These are phyloP conservation scores for Anolis apletophallus DNA, from an alignment of 2,797 vertebrate genomes.

Conservation along the genomic window DNA sequence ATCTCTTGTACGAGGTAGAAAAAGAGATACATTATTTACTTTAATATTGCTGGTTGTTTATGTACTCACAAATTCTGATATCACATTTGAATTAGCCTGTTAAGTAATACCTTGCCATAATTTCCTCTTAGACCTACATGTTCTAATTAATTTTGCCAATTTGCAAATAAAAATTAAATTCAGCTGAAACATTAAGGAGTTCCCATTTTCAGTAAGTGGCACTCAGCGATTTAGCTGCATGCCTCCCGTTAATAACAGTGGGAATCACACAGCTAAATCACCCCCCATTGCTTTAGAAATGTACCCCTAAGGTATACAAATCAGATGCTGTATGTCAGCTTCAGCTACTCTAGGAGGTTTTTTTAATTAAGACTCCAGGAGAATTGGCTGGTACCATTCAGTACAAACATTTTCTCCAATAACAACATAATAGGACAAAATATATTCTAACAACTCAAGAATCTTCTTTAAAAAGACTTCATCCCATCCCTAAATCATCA, in stretches of 20 bases:
- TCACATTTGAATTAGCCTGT: conserved; percentile 33
- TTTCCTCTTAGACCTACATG: conserved; percentile 63
- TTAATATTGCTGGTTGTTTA: conserved; percentile 47
- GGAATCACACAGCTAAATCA: conserved; percentile 72
- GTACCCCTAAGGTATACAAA: conserved; percentile 75
- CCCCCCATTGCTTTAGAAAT: conserved; percentile 72
- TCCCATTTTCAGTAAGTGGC: conserved; percentile 65
- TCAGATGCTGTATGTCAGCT: conserved; percentile 61
- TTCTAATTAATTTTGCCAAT: conserved; percentile 77
- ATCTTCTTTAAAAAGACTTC: not conserved
- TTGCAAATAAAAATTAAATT: conserved; percentile 79
- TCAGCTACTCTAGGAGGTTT: conserved; percentile 35
- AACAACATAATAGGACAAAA: not conserved
- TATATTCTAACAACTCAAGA: not conserved
- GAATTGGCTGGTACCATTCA: conserved; percentile 39
- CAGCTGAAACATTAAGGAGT: conserved; percentile 73
- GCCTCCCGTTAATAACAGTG: conserved; percentile 73
- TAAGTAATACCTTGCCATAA: conserved; percentile 52
- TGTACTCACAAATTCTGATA: conserved; percentile 42
- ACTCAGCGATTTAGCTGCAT: conserved; percentile 68
- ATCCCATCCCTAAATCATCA: not conserved
- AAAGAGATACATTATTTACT: conserved; percentile 29
- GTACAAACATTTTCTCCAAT: not conserved
- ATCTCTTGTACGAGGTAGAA: not conserved
- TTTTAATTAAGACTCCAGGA: conserved; percentile 62